Percentiles rank a stretch among this genome's conserved stretches.
phyloP scores from a whole-genome alignment of 2,888 invertebrate species.

The Orchesellides sinensis region DNA sequence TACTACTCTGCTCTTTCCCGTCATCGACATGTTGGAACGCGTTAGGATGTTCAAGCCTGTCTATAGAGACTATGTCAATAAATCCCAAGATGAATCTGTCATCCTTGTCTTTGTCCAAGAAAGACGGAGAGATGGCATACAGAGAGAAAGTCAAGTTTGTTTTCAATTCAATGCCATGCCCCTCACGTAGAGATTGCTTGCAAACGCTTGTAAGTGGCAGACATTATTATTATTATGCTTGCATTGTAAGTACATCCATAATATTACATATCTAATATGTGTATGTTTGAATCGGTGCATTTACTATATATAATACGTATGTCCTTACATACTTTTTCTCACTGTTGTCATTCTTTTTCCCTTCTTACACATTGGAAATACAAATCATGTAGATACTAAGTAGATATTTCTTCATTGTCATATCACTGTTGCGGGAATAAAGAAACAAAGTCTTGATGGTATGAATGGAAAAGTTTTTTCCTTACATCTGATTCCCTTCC shows the following conservation, averaged over 20 bases:
- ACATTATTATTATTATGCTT: too few relatives aligned
- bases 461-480: background rate
- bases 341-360: constrained; percentile 15
- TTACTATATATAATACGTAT: background rate
- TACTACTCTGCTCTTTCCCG: constrained; percentile 35
- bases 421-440: constrained; percentile 8
- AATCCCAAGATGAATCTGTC: constrained; percentile 66
- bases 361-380: constrained; percentile 18
- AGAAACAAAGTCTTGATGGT: too few relatives aligned
- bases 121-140: constrained; percentile 2
- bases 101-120: constrained; percentile 52
- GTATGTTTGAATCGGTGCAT: too few relatives aligned
- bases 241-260: too few relatives aligned
- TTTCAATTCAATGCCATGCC: constrained; percentile 33
- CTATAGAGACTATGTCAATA: constrained; percentile 59
- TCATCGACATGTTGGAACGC: constrained; percentile 51
- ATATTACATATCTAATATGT: too few relatives aligned
- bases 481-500: constrained; percentile 28
- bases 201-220: background rate
- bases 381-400: constrained; percentile 15
- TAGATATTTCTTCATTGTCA: constrained; percentile 11
- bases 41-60: constrained; percentile 28
- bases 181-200: background rate
- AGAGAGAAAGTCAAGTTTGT: constrained; percentile 11
- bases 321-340: too few relatives aligned